A percentile compares a stretch with the other conserved stretches of the same genome.
Evolutionary conservation across 2,888 invertebrate species (phyloP).

Genomic region (Clistopyga incitator): DNA sequence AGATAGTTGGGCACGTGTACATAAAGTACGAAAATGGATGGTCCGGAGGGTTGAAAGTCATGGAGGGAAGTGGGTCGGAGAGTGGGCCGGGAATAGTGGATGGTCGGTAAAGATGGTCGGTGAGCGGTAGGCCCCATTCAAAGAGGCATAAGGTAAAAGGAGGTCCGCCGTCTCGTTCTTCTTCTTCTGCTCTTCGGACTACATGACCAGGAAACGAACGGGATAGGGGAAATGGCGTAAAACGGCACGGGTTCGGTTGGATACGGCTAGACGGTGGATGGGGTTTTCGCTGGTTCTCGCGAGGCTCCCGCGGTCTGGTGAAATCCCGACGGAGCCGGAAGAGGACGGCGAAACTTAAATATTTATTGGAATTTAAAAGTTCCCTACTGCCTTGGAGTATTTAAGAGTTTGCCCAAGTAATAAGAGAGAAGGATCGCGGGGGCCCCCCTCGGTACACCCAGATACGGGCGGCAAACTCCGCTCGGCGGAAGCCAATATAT

Average conservation of each 20-base stretch:
- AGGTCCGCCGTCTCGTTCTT: conserved; percentile 15
- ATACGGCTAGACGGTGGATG: not conserved
- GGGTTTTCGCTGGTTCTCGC: conserved; percentile 11
- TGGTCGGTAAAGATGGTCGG: conserved; percentile 49
- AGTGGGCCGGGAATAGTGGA: conserved; percentile 25
- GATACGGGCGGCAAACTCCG: conserved; percentile 63
- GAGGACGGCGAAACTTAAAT: conserved; percentile 76
- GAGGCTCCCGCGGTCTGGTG: conserved; percentile 18
- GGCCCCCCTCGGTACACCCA: conserved; percentile 50
- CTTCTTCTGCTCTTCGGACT: conserved; percentile 24
- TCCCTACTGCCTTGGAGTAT: conserved; percentile 76
- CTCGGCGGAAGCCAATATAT: conserved; percentile 63
- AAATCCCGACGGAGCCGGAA: conserved; percentile 18
- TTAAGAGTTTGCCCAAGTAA: conserved; percentile 80
- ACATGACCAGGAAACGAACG: conserved; percentile 49
- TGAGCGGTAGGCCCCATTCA: conserved; percentile 46
- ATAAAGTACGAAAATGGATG: conserved; percentile 59
- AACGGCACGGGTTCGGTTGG: not conserved
- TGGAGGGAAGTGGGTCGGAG: conserved; percentile 7
- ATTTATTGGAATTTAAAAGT: conserved; percentile 83
- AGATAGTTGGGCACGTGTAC: conserved; percentile 49
- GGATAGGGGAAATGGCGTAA: conserved; percentile 11
- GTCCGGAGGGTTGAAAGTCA: conserved; percentile 44
- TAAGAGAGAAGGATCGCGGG: conserved; percentile 71
- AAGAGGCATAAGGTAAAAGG: conserved; percentile 26